A percentile compares a stretch with the other conserved stretches of the same genome.
phyloP scores from a whole-genome alignment of 30 jellyfish, hydroid and myxozoan genomes.

The Rhopilema esculentum region DNA sequence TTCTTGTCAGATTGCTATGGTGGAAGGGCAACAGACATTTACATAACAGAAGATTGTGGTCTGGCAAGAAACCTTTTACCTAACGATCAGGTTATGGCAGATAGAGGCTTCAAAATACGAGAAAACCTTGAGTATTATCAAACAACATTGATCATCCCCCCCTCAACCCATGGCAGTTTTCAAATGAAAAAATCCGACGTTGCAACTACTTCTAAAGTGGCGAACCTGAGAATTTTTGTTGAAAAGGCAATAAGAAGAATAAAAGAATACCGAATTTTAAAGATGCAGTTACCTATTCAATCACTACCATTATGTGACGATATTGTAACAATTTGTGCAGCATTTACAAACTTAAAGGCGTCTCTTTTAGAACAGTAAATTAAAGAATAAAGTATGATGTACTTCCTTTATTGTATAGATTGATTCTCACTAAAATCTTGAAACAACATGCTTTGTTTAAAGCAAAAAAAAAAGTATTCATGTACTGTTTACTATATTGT shows the following conservation, averaged over 20 bases:
- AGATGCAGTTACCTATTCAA: slow-evolving; percentile 13
- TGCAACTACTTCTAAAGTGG: slow-evolving; percentile 29
- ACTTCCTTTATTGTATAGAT: background rate
- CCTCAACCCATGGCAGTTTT: slow-evolving; percentile 25
- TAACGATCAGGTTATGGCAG: slow-evolving; percentile 70
- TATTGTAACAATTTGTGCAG: slow-evolving; percentile 34
- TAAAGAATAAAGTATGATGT: background rate
- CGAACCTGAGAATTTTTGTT: slow-evolving; percentile 54
- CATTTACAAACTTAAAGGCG: slow-evolving; percentile 25
- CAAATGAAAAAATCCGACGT: slow-evolving; percentile 49
- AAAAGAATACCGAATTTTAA: slow-evolving; percentile 21
- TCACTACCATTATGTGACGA: slow-evolving; percentile 33
- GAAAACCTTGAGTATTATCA: slow-evolving; percentile 46
- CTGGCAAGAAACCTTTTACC: slow-evolving; percentile 23
- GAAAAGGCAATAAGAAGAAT: slow-evolving; percentile 63
- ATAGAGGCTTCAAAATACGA: slow-evolving; percentile 49
- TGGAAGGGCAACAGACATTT: slow-evolving; percentile 45
- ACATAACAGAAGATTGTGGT: slow-evolving; percentile 44
- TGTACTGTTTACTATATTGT: too few species aligned
- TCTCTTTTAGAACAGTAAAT: slow-evolving; percentile 1
- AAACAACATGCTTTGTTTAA: too few species aligned
- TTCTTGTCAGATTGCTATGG: slow-evolving; percentile 36
- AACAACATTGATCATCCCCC: slow-evolving; percentile 59
- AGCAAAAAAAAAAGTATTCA: too few species aligned
- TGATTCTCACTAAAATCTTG: background rate